Evolutionary conservation across 2,797 vertebrate species (phyloP).

Genomic region (Carcharodon carcharias): DNA sequence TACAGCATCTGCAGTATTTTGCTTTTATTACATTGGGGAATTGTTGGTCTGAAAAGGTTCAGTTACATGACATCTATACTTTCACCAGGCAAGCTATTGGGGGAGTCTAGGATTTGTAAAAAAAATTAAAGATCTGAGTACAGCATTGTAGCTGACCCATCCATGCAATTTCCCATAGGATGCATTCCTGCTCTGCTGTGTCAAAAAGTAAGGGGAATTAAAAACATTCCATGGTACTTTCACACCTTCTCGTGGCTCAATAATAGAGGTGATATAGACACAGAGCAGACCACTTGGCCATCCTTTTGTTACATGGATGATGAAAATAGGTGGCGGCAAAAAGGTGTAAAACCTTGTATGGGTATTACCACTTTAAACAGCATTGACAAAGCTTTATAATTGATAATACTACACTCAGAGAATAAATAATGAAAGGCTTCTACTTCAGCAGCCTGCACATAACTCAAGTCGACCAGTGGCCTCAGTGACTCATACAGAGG

Average conservation of each 20-base stretch:
- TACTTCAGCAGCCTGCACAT: not conserved
- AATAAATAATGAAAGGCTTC: not conserved
- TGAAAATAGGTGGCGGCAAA: not conserved
- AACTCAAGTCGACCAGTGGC: slow-evolving; percentile 1
- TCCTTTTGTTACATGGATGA: not conserved
- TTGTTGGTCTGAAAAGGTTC: not conserved
- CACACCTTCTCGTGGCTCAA: not conserved
- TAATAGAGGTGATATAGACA: not conserved
- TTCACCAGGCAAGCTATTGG: not conserved
- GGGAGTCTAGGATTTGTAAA: not conserved
- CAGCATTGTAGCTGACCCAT: not conserved
- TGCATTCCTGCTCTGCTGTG: not conserved
- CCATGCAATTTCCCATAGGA: not conserved
- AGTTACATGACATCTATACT: too few species aligned
- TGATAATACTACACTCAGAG: not conserved
- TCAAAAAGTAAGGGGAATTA: not conserved
- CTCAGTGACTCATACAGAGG: not conserved
- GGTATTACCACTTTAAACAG: not conserved
- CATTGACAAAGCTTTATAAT: not conserved
- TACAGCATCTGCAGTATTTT: too few species aligned
- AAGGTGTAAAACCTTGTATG: not conserved
- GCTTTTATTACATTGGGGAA: too few species aligned
- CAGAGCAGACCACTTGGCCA: not conserved
- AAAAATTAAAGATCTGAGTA: not conserved
- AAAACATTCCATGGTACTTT: too few species aligned